Percentiles rank a stretch among this genome's conserved stretches.
Conservation (phyloP, 2,888 invertebrate species). For the Melieria picta region DNA sequence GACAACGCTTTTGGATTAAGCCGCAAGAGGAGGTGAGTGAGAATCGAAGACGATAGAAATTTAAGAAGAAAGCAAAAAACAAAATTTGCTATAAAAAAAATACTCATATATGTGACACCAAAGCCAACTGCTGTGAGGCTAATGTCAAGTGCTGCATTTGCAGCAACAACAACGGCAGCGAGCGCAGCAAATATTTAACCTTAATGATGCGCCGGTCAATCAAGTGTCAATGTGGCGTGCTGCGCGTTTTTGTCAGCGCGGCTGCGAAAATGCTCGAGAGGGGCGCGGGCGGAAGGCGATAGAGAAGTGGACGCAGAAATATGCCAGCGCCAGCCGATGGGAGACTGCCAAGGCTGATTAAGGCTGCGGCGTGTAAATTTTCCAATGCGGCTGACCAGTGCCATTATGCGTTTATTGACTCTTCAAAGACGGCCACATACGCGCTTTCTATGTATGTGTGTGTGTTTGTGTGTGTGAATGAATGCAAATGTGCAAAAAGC, state of each 20-base stretch:
- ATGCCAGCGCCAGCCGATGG: too few species aligned
- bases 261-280: too few species aligned
- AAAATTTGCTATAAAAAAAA: too few species aligned
- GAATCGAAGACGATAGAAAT: too few species aligned
- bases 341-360: too few species aligned
- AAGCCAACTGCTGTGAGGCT: too few species aligned
- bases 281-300: too few species aligned
- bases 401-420: conserved; percentile 30
- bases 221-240: not conserved
- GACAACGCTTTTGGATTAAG: conserved; percentile 13
- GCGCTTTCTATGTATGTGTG: not conserved
- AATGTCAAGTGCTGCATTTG: not conserved
- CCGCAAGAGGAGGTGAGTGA: too few species aligned
- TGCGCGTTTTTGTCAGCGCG: not conserved
- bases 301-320: too few species aligned
- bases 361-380: too few species aligned
- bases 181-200: conserved; percentile 1
- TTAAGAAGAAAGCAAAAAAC: too few species aligned
- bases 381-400: not conserved
- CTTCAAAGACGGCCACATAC: conserved; percentile 18
- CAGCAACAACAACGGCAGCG: not conserved
- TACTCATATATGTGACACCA: too few species aligned
- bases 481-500: not conserved
- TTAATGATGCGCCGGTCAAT: not conserved
- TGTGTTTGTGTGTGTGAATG: not conserved